Conservation (phyloP, 2,888 invertebrate species). For the Geotrupes spiniger region DNA sequence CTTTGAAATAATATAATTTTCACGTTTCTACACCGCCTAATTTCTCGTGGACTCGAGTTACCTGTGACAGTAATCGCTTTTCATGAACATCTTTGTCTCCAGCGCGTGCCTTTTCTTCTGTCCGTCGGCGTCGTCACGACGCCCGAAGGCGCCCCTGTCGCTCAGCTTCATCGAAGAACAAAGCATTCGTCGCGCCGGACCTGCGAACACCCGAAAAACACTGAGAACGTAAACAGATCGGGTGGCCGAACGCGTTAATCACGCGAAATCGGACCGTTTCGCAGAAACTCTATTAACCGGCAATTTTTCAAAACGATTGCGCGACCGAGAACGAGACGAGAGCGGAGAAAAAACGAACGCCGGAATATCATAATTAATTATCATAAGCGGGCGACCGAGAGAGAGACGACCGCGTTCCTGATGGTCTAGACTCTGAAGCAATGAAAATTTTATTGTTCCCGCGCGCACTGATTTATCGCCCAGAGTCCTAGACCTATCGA, state of each 20-base stretch:
- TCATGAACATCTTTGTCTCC: constrained; percentile 17
- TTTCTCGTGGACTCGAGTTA: not conserved
- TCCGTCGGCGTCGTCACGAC: constrained; percentile 6
- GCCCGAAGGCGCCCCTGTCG: constrained; percentile 27
- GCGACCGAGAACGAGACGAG: not conserved
- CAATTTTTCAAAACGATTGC: constrained; percentile 10
- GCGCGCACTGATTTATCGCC: constrained; percentile 29
- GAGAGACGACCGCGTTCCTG: not conserved
- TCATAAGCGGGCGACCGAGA: too few relatives aligned
- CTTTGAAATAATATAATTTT: too few relatives aligned
- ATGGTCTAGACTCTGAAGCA: constrained; percentile 26
- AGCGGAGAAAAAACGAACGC: constrained; percentile 6
- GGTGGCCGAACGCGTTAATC: too few relatives aligned
- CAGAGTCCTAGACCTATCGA: constrained; percentile 28
- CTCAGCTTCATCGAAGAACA: constrained; percentile 38
- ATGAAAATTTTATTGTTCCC: constrained; percentile 26
- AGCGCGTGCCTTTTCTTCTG: constrained; percentile 13
- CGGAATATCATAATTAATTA: not conserved
- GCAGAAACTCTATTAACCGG: constrained; percentile 6
- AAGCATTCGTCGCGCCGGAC: constrained; percentile 31
- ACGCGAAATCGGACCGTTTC: not conserved
- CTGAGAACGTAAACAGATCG: constrained; percentile 7
- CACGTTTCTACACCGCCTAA: too few relatives aligned
- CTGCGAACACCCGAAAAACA: too few relatives aligned
- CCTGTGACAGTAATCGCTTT: constrained; percentile 22